A percentile compares a stretch with the other conserved stretches of the same genome.
Conservation (phyloP, 2,888 invertebrate species). For the Coenonympha arcania region DNA sequence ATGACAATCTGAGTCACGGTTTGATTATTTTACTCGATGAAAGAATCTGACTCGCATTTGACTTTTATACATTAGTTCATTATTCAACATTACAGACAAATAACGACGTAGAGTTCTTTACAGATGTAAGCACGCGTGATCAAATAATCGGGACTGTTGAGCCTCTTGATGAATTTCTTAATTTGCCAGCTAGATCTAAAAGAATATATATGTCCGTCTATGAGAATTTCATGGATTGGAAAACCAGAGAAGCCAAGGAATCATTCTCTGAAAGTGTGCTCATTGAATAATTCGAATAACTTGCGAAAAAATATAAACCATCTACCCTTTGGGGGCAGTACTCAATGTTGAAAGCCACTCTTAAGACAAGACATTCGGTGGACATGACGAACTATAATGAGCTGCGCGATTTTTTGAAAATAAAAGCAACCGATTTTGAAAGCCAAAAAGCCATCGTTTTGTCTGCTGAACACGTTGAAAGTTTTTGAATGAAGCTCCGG, state of each 20-base stretch:
- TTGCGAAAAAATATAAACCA: conserved; percentile 1
- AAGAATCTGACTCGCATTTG: no score
- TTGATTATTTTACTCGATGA: no score
- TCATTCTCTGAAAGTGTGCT: not conserved
- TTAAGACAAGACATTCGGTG: not conserved
- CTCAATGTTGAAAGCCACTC: not conserved
- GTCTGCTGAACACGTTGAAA: not conserved
- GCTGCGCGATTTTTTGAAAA: not conserved
- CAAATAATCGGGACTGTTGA: not conserved
- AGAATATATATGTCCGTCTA: conserved; percentile 1
- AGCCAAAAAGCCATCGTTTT: not conserved
- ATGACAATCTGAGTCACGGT: not conserved
- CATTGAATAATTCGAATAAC: not conserved
- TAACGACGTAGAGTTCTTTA: not conserved
- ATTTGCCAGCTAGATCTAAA: not conserved
- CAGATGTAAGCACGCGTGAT: not conserved
- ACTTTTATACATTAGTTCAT: not conserved
- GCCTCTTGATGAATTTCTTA: not conserved
- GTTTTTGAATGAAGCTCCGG: not conserved
- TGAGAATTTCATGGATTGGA: conserved; percentile 3
- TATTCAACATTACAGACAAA: not conserved
- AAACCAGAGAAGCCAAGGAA: conserved; percentile 16
- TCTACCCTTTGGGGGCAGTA: not conserved
- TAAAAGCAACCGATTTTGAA: not conserved
- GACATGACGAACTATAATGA: not conserved